Evolutionary conservation across 64 coral and sea anemone genomes (phyloP).

Genomic region (Stylophora pistillata): DNA sequence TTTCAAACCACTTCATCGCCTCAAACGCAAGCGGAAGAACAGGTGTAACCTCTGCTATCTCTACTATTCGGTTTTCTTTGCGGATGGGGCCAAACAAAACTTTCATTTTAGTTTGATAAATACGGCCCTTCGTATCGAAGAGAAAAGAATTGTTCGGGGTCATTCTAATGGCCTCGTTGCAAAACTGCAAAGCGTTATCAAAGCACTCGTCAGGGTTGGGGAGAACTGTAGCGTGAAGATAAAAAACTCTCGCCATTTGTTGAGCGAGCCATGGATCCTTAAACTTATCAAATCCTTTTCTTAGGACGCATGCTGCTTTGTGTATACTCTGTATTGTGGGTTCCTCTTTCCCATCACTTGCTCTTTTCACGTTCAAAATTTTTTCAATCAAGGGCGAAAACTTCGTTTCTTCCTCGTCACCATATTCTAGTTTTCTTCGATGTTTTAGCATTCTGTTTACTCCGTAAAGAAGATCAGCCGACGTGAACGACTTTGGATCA

Average conservation of each 20-base stretch:
- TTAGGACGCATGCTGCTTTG: conserved; percentile 35
- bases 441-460: conserved; percentile 46
- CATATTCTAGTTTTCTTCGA: conserved; percentile 60
- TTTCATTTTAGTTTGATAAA: conserved; percentile 49
- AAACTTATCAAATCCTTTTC: conserved; percentile 44
- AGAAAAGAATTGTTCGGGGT: conserved; percentile 38
- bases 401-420: conserved; percentile 43
- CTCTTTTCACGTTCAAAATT: conserved; percentile 20
- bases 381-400: conserved; percentile 72
- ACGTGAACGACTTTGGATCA: conserved; percentile 14
- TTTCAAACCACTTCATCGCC: conserved; percentile 35
- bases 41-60: neutral
- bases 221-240: conserved; percentile 29
- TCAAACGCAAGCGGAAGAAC: conserved; percentile 15
- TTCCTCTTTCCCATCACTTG: neutral
- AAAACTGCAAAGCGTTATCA: conserved; percentile 1
- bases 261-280: conserved; percentile 56
- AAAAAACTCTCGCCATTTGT: conserved; percentile 70
- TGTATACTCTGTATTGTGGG: conserved; percentile 29
- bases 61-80: conserved; percentile 7
- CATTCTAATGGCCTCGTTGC: conserved; percentile 25
- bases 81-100: neutral
- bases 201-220: conserved; percentile 34
- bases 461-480: neutral
- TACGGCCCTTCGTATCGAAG: conserved; percentile 65